A percentile compares a stretch with the other conserved stretches of the same genome.
Conservation (phyloP, 2,113 vertebrate species). For the Talpa occidentalis region DNA sequence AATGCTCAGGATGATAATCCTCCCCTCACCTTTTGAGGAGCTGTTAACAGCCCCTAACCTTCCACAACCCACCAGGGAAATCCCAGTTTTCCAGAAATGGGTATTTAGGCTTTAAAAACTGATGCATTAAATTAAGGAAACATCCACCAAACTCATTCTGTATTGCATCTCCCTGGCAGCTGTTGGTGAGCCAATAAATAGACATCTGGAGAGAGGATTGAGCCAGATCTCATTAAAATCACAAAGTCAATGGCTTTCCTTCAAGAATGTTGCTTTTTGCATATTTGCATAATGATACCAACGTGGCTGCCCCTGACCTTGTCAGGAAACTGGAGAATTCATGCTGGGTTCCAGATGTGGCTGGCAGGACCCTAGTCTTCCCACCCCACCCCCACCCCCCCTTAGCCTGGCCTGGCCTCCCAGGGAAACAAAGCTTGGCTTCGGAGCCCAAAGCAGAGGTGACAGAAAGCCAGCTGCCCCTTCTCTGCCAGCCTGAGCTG, state of each 20-base stretch:
- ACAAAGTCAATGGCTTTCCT: conserved; percentile 38
- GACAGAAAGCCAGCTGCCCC: background rate
- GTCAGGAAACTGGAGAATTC: conserved; percentile 29
- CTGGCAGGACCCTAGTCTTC: background rate
- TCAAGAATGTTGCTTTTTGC: conserved; percentile 58
- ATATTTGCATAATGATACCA: conserved; percentile 69
- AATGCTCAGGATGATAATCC: background rate
- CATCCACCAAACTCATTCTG: background rate
- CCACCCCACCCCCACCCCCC: too few species aligned
- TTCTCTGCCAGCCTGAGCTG: background rate
- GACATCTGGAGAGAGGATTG: conserved; percentile 52
- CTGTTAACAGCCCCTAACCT: background rate
- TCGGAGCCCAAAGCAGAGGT: background rate
- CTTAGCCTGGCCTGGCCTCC: background rate
- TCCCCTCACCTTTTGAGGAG: background rate
- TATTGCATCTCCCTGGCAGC: conserved; percentile 31
- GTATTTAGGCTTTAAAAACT: conserved; percentile 32
- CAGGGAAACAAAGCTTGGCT: background rate
- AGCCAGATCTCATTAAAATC: conserved; percentile 62
- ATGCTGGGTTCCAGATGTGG: conserved; percentile 57
- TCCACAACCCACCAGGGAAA: background rate
- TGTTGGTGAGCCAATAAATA: conserved; percentile 45
- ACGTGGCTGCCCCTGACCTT: conserved; percentile 21
- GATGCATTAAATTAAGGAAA: background rate
- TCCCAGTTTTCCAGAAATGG: conserved; percentile 43